A percentile compares a stretch with the other conserved stretches of the same genome.
Conservation (phyloP, 2,113 vertebrate genomes). For the Tachuris rubrigastra region DNA sequence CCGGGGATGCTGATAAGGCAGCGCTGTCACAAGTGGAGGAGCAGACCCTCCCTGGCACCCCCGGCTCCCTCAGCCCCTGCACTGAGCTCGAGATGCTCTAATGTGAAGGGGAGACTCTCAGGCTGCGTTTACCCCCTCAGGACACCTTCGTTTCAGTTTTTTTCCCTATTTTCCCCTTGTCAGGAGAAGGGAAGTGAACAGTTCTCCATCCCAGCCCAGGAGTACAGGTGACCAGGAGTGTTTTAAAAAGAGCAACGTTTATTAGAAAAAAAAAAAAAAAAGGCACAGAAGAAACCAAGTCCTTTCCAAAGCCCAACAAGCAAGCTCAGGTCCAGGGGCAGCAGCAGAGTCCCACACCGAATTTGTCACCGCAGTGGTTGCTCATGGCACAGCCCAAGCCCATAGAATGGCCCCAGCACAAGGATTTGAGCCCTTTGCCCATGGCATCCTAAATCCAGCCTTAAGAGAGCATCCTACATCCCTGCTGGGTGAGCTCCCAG, state of each 20-base stretch:
- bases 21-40: neutral
- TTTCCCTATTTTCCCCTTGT: neutral
- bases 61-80: rapidly evolving
- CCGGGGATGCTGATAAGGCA: slow-evolving; percentile 61
- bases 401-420: neutral
- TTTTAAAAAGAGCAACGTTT: slow-evolving; percentile 49
- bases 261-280: slow-evolving; percentile 14
- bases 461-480: neutral
- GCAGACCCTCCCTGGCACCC: neutral
- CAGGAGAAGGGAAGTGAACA: neutral
- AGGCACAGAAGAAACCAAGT: neutral
- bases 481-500: neutral
- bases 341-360: neutral
- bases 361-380: neutral
- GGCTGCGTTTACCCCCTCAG: neutral
- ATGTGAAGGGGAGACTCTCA: neutral
- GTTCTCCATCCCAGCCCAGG: neutral
- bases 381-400: neutral
- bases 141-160: rapidly evolving
- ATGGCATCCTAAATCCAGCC: neutral
- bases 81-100: neutral
- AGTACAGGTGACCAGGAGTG: neutral
- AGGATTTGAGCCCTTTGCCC: neutral
- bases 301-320: neutral
- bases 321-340: neutral